Conservation (phyloP, 30 jellyfish, hydroid and myxozoan species). For the Morbakka virulenta region DNA sequence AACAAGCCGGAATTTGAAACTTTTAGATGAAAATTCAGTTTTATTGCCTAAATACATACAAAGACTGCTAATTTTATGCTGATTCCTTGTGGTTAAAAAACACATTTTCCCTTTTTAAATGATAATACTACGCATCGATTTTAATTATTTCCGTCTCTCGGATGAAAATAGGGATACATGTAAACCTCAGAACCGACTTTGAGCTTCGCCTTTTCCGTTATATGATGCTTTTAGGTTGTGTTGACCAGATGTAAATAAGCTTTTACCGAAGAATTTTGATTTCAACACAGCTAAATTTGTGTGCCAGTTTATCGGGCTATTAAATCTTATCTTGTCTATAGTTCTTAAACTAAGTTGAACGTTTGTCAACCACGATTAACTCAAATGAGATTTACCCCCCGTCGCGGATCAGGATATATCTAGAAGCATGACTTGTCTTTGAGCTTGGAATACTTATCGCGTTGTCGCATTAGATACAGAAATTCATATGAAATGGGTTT, state of each 20-base stretch:
- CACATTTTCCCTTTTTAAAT: no score
- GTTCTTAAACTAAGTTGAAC: neutral
- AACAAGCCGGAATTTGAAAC: no score
- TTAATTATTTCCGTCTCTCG: no score
- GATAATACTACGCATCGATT: no score
- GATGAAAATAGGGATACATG: no score
- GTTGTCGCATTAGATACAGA: neutral
- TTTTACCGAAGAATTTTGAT: neutral
- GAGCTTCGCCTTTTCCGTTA: no score
- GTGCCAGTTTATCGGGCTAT: neutral
- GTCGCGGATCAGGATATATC: neutral
- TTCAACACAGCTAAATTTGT: neutral
- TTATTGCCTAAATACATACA: no score
- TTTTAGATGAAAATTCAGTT: no score
- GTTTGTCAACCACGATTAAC: neutral
- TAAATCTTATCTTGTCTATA: neutral
- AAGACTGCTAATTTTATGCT: no score
- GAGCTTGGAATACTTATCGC: neutral
- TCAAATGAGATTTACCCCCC: neutral
- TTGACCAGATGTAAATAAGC: neutral
- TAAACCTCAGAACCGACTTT: no score
- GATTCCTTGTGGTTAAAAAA: no score
- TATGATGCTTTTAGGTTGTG: no score
- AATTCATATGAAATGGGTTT: neutral
- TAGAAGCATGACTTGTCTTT: neutral